Conservation (phyloP, 2,888 invertebrate species). For the Amblyjoppa proteus region DNA sequence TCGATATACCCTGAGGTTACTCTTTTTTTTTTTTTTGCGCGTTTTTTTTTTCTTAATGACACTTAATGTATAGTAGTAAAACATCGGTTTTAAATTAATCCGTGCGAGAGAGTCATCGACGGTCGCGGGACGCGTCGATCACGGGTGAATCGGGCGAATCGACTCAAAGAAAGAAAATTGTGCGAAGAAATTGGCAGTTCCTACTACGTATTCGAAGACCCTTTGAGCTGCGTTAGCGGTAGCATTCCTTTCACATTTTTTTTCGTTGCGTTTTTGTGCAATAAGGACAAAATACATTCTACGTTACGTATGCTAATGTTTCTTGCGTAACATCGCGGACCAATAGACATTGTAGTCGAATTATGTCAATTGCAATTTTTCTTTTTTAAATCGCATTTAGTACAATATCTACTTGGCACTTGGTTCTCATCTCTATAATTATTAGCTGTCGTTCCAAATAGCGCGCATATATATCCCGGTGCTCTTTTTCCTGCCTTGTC, state of each 20-base stretch:
- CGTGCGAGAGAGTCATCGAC: conserved; percentile 18
- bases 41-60: conserved; percentile 59
- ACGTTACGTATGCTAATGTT: conserved; percentile 25
- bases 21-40: conserved; percentile 38
- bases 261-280: conserved; percentile 36
- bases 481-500: conserved; percentile 5
- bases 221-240: conserved; percentile 26
- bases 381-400: conserved; percentile 34
- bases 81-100: conserved; percentile 31
- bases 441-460: conserved; percentile 23
- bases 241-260: not conserved
- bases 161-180: conserved; percentile 26
- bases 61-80: conserved; percentile 56
- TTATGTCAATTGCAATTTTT: conserved; percentile 28
- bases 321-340: conserved; percentile 31
- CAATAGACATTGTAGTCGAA: conserved; percentile 50
- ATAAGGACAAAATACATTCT: conserved; percentile 37
- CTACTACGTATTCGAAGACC: conserved; percentile 17
- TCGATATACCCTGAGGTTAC: conserved; percentile 67
- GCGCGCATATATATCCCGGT: not conserved
- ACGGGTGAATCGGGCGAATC: not conserved
- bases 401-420: conserved; percentile 70
- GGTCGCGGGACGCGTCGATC: not conserved
- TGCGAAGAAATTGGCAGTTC: conserved; percentile 46
- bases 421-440: conserved; percentile 49